Conservation (phyloP, 2,888 invertebrate genomes). For the Eurytoma adleriae region DNA sequence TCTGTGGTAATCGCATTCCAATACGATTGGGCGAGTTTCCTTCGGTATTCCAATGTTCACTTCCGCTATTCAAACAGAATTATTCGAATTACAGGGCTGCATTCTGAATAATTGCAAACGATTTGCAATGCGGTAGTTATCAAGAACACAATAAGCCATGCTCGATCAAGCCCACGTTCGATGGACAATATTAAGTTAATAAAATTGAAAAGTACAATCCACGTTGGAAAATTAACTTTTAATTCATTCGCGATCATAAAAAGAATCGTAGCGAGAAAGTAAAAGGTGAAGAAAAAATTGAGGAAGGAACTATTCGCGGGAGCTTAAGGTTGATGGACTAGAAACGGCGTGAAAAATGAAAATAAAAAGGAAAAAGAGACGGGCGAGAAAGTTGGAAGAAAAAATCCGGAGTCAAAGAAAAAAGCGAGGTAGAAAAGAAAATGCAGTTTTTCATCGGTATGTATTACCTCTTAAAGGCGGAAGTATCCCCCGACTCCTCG, state of each 20-base stretch:
- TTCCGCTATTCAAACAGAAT: neutral
- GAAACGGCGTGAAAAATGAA: too few species aligned
- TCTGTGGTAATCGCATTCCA: neutral
- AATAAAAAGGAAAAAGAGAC: too few species aligned
- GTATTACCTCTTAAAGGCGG: slow-evolving; percentile 9
- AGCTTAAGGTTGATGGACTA: too few species aligned
- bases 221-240: too few species aligned
- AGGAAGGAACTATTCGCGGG: too few species aligned
- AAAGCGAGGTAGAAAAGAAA: neutral
- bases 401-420: neutral
- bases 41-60: neutral
- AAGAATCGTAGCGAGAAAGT: too few species aligned
- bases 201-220: neutral
- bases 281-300: too few species aligned
- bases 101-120: neutral
- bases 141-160: neutral
- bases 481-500: slow-evolving; percentile 20
- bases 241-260: too few species aligned
- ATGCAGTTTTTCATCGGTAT: slow-evolving; percentile 35
- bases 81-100: neutral
- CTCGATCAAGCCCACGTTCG: neutral
- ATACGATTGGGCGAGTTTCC: neutral
- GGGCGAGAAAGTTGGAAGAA: too few species aligned
- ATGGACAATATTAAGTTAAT: neutral
- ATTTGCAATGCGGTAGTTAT: neutral